Evolutionary conservation across 1,140 invertebrate genomes (phyloP).

Genomic region (Proctacanthus coquilletti): DNA sequence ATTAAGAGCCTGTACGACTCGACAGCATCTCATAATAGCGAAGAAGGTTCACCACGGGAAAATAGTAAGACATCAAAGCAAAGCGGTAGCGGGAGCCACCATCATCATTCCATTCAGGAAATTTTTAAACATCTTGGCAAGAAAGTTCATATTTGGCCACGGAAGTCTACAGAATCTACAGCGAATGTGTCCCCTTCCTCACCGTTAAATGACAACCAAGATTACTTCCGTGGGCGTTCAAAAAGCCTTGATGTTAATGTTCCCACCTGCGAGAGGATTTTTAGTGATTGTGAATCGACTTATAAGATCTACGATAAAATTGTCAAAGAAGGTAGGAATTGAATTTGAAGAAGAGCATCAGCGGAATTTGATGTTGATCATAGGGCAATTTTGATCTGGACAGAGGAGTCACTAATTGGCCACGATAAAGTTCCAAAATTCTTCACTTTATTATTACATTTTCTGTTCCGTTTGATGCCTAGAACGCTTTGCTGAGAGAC

Average conservation of each 20-base stretch:
- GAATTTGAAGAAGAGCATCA: no score
- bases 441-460: no score
- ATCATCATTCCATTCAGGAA: constrained; percentile 53
- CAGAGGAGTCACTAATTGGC: no score
- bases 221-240: constrained; percentile 54
- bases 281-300: constrained; percentile 58
- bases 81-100: no score
- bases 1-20: constrained; percentile 32
- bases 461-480: no score
- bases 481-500: no score
- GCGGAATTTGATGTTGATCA: no score
- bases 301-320: constrained; percentile 69
- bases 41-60: constrained; percentile 18
- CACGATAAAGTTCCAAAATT: no score
- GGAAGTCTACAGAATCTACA: constrained; percentile 35
- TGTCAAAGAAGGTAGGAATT: constrained; percentile 67
- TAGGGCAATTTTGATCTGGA: no score
- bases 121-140: constrained; percentile 54
- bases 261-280: constrained; percentile 30
- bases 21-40: no score
- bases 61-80: constrained; percentile 20
- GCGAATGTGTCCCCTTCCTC: constrained; percentile 30
- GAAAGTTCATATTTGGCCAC: constrained; percentile 44
- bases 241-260: constrained; percentile 56
- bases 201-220: constrained; percentile 34